Evolutionary conservation across 2,797 vertebrate species (phyloP), one percentile per base, ranked within the genome.

Genomic region (Phataginus tetradactyla): DNA sequence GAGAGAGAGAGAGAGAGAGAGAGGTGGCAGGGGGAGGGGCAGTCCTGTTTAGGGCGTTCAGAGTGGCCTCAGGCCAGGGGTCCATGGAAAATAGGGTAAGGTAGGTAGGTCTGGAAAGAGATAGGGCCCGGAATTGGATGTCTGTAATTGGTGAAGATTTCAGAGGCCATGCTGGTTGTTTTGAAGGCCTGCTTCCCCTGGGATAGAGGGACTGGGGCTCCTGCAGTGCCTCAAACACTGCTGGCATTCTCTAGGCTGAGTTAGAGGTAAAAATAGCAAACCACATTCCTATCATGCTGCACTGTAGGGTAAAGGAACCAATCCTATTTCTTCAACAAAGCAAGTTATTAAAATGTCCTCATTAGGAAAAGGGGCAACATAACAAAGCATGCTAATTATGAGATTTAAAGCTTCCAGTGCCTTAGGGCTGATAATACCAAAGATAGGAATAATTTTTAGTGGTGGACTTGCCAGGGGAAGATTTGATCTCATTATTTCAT

Each of bases 401-500:
- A 96, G 83, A 84, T 95, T 51, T 34, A 45, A 49, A 93, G 86
- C 55, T 86, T 78, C 57, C 11, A 0, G 55, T 72, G 86, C 64
- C 88, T 66, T 21, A 42, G 78, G 51, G 55, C 61, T 53, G 85
- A 79, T n/a, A 51, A n/a, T 94, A 94, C 23, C 92, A 80, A 96
- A 91, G 96, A 86, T 1, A 51, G 10, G 55, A 81, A 75, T 37
- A 78, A 88, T 71, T 81, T 55, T 42, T 81, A 85, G 37, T 80
- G 90, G 61, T 23, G 55, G 94, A 45, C 69, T 64, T 29, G 79
- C 51, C 39, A 59, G 77, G 59, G 78, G 79, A 57, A 10, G 34
- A 78, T 69, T 34, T 78, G 45, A 87, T 80, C 85, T 97, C 57
- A 84, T 42, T 53, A 92, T 69, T 92, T 97, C 84, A 84, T 34